Percentiles rank a stretch among this genome's conserved stretches.
phyloP scores from a whole-genome alignment of 2,113 vertebrate species.

The Picathartes gymnocephalus region DNA sequence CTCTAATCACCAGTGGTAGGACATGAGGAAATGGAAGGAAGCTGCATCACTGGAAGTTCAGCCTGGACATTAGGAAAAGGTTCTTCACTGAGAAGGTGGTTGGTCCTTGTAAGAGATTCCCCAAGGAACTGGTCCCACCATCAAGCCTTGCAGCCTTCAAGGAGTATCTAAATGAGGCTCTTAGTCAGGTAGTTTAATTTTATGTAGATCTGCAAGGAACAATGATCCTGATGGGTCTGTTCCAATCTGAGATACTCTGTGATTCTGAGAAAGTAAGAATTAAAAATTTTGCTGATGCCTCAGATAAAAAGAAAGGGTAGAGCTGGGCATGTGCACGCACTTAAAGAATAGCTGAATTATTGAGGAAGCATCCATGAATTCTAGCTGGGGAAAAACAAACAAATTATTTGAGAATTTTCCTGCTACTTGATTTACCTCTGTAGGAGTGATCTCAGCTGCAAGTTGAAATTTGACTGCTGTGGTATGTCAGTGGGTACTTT shows the following conservation, averaged over 20 bases:
- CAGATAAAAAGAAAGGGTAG: not conserved
- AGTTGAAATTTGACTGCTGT: not conserved
- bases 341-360: not conserved
- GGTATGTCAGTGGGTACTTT: not conserved
- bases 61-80: not conserved
- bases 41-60: not conserved
- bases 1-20: not conserved
- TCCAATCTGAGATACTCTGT: fast-evolving
- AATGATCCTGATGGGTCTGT: not conserved
- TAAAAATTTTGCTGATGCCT: not conserved
- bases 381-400: not conserved
- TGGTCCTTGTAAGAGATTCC: not conserved
- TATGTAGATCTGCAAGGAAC: not conserved
- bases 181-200: not conserved
- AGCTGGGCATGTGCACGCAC: not conserved
- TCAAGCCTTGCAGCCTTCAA: not conserved
- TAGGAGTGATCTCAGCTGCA: not conserved
- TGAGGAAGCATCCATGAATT: not conserved
- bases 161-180: not conserved
- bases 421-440: not conserved
- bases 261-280: not conserved
- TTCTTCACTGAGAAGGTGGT: not conserved
- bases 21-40: not conserved
- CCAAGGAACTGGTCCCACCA: not conserved
- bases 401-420: not conserved